Conservation (phyloP, 2,113 vertebrate genomes). For the Anhinga anhinga region DNA sequence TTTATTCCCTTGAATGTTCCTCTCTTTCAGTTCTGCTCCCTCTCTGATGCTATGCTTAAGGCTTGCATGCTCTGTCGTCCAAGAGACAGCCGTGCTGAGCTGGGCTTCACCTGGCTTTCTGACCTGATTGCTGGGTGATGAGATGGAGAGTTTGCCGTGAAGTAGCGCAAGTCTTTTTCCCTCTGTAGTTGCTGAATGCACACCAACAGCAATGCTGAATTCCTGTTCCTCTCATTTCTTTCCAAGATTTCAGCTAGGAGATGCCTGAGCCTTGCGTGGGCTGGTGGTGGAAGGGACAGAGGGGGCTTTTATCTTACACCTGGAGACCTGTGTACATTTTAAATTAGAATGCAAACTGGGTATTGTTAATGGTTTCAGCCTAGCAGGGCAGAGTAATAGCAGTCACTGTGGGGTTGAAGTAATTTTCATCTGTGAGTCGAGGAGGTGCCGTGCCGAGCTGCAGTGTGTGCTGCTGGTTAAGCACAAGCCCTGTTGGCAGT, state of each 20-base stretch:
- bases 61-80: neutral
- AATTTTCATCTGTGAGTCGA: neutral
- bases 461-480: neutral
- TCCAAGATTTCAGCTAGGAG: neutral
- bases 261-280: rapidly evolving
- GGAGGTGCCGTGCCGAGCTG: neutral
- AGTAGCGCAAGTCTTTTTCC: neutral
- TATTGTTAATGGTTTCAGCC: neutral
- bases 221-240: neutral
- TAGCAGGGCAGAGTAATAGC: neutral
- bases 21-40: neutral
- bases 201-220: neutral
- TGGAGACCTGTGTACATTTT: neutral
- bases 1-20: neutral
- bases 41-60: neutral
- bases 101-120: neutral
- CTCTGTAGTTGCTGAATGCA: neutral
- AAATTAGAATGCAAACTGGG: neutral
- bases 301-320: neutral
- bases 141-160: neutral
- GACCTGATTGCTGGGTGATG: neutral
- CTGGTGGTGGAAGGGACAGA: neutral
- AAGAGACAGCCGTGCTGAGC: rapidly evolving
- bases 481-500: neutral
- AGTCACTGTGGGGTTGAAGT: neutral